Conservation (phyloP, 2,888 invertebrate genomes). For the Kryphioiulus occultus region DNA sequence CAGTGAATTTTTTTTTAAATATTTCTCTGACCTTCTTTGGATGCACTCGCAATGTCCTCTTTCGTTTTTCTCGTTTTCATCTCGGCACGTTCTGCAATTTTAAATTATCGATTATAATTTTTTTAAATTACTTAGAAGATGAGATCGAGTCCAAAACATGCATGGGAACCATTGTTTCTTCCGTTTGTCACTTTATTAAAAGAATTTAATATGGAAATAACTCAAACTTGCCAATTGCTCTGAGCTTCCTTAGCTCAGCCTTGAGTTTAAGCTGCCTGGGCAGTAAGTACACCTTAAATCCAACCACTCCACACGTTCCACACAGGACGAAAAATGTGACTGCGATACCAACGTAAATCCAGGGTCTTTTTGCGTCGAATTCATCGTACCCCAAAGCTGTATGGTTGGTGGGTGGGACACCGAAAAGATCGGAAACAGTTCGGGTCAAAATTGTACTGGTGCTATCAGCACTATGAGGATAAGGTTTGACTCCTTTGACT, state of each 20-base stretch:
- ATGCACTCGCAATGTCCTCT: not conserved
- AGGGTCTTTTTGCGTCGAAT: not conserved
- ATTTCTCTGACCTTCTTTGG: not conserved
- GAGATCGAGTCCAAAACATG: too few relatives aligned
- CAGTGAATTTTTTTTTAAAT: not conserved
- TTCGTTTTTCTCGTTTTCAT: not conserved
- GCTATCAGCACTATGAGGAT: not conserved
- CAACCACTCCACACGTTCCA: not conserved
- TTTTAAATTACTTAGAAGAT: too few relatives aligned
- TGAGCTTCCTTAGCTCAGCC: not conserved
- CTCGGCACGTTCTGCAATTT: not conserved
- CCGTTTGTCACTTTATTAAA: too few relatives aligned
- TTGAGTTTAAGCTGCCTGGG: not conserved
- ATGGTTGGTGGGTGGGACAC: not conserved
- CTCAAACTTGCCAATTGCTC: not conserved
- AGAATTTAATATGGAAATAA: too few relatives aligned
- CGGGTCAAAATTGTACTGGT: not conserved
- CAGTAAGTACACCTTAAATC: conserved; percentile 4
- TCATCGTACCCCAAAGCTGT: not conserved
- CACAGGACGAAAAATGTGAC: conserved; percentile 1
- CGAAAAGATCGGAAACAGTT: not conserved
- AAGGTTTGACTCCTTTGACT: too few relatives aligned
- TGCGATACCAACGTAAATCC: conserved; percentile 20
- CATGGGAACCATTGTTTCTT: too few relatives aligned
- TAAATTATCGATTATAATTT: not conserved